These are phyloP conservation scores for Cryptophagus acutangulus DNA, from an alignment of 2,888 invertebrate genomes.

Conservation along the genomic window DNA sequence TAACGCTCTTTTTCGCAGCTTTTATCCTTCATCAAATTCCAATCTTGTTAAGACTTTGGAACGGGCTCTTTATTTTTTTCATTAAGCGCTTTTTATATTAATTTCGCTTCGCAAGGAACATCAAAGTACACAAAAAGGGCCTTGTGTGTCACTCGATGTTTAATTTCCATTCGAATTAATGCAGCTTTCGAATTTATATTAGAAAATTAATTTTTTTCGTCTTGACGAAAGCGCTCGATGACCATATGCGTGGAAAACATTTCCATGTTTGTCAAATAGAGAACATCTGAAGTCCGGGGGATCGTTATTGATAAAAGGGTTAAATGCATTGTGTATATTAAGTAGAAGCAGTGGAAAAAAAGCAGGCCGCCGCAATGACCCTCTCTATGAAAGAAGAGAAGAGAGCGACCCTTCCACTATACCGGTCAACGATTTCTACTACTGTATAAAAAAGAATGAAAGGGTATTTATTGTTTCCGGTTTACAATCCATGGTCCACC, in stretches of 20 bases:
- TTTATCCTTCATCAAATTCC: slow-evolving; percentile 43
- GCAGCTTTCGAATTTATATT: no score
- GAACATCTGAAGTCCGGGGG: no score
- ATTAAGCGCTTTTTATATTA: slow-evolving; percentile 36
- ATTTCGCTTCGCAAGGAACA: slow-evolving; percentile 22
- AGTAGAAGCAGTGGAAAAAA: no score
- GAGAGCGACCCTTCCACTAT: no score
- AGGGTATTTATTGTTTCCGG: slow-evolving; percentile 39
- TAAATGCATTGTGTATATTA: no score
- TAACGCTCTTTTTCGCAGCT: slow-evolving; percentile 39
- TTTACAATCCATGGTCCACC: slow-evolving; percentile 32
- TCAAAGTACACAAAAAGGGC: slow-evolving; percentile 5
- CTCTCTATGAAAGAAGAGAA: no score
- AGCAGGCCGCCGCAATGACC: slow-evolving; percentile 1
- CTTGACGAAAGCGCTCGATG: no score
- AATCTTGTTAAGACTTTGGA: slow-evolving; percentile 37
- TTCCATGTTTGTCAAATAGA: no score
- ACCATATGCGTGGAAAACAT: no score
- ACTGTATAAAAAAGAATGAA: no score
- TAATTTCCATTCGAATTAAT: slow-evolving; percentile 10
- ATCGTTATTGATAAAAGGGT: no score
- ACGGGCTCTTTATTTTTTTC: slow-evolving; percentile 34
- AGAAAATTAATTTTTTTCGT: no score
- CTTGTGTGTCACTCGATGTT: slow-evolving; percentile 11
- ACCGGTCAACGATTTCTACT: slow-evolving; percentile 1